Evolutionary conservation across 2,797 vertebrate species (phyloP).

Genomic region (Eulemur albifrons): DNA sequence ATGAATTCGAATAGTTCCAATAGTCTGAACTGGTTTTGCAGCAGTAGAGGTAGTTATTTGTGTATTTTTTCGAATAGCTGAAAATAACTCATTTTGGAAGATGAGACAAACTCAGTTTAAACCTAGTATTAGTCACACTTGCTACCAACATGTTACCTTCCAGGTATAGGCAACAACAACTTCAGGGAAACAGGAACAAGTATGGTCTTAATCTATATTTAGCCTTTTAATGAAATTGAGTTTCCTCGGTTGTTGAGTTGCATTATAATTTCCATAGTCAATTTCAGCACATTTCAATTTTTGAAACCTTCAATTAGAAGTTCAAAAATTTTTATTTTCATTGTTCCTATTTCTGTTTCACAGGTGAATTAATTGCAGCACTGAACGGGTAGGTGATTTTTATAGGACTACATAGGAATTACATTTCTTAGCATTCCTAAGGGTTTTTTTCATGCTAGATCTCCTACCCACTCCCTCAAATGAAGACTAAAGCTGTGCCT

Average conservation of each 20-base stretch:
- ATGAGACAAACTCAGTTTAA: neutral
- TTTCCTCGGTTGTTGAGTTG: neutral
- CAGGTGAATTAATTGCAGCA: slow-evolving; percentile 6
- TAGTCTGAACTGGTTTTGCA: neutral
- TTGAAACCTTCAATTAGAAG: neutral
- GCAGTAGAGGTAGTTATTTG: neutral
- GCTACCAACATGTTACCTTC: neutral
- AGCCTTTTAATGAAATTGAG: slow-evolving; percentile 5
- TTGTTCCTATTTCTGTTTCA: slow-evolving; percentile 29
- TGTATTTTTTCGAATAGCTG: slow-evolving; percentile 25
- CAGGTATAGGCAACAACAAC: neutral
- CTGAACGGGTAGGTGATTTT: neutral
- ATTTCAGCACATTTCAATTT: slow-evolving; percentile 27
- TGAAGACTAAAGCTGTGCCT: neutral
- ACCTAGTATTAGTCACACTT: neutral
- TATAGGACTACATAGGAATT: neutral
- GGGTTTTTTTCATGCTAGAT: neutral
- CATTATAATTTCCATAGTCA: slow-evolving; percentile 29
- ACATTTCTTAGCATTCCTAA: neutral
- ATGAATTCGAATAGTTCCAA: neutral
- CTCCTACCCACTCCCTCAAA: neutral
- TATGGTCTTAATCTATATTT: neutral
- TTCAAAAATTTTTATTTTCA: slow-evolving; percentile 28
- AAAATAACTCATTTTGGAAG: slow-evolving; percentile 25
- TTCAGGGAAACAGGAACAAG: neutral